A percentile compares a stretch with the other conserved stretches of the same genome.
Conservation (phyloP, 2,797 vertebrate genomes). For the Cyclura pinguis region DNA sequence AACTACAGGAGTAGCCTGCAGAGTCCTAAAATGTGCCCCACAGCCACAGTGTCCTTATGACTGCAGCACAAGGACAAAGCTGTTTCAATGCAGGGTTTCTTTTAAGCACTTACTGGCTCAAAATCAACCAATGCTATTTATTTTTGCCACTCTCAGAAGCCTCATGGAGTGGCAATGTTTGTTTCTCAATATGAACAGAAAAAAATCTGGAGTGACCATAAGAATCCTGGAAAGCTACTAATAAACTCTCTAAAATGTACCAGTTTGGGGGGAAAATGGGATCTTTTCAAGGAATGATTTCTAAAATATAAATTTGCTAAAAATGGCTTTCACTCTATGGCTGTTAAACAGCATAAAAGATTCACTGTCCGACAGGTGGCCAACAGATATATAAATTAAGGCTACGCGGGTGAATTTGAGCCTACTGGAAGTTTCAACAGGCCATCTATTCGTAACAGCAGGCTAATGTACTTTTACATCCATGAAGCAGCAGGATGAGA, state of each 20-base stretch:
- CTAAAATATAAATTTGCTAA: slow-evolving; percentile 5
- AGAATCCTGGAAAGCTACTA: slow-evolving; percentile 26
- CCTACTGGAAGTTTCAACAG: slow-evolving; percentile 10
- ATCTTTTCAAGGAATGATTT: slow-evolving; percentile 3
- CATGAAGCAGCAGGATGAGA: slow-evolving; percentile 29
- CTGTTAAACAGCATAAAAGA: slow-evolving; percentile 21
- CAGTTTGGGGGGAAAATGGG: neutral
- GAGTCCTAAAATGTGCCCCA: slow-evolving; percentile 74
- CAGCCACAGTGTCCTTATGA: slow-evolving; percentile 73
- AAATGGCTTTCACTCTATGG: slow-evolving; percentile 26
- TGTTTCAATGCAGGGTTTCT: slow-evolving; percentile 56
- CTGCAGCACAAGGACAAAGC: slow-evolving; percentile 72
- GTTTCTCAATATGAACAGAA: slow-evolving; percentile 37
- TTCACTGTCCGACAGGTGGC: slow-evolving; percentile 1
- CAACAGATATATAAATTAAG: slow-evolving; percentile 28
- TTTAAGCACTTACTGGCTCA: slow-evolving; percentile 58
- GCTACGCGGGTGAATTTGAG: slow-evolving; percentile 11
- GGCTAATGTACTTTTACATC: neutral
- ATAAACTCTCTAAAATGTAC: slow-evolving; percentile 32
- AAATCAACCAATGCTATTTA: slow-evolving; percentile 54
- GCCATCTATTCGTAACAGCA: slow-evolving; percentile 38
- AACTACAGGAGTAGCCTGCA: slow-evolving; percentile 72
- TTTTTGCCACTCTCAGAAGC: slow-evolving; percentile 33
- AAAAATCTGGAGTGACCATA: slow-evolving; percentile 31
- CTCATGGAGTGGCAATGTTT: slow-evolving; percentile 36